Evolutionary conservation across 2,113 vertebrate genomes (phyloP).

Genomic region (Illadopsis cleaveri): DNA sequence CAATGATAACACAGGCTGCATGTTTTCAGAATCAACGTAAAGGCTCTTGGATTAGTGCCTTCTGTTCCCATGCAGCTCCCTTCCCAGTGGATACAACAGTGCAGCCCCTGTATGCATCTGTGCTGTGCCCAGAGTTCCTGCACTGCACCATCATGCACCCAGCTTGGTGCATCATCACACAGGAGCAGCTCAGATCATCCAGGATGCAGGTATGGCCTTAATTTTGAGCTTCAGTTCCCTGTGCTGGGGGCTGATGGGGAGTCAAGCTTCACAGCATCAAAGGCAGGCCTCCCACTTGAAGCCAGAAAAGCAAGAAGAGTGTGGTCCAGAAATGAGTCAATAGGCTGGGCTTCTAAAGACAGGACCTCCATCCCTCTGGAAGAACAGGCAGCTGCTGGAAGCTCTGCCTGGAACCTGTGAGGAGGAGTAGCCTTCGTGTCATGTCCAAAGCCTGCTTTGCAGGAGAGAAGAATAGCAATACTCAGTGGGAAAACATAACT

Average conservation of each 20-base stretch:
- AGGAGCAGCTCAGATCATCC: neutral
- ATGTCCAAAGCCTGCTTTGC: neutral
- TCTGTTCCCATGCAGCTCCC: neutral
- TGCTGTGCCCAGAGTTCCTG: neutral
- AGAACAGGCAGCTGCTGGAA: neutral
- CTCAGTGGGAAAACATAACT: neutral
- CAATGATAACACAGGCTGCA: fast-evolving
- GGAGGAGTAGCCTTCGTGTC: neutral
- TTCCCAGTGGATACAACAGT: neutral
- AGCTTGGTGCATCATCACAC: fast-evolving
- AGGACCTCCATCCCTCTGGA: neutral
- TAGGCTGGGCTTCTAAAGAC: neutral
- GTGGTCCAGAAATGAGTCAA: neutral
- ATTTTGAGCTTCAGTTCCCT: neutral
- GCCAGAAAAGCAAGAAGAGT: neutral
- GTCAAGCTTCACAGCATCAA: neutral
- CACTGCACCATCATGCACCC: fast-evolving
- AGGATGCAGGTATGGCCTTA: neutral
- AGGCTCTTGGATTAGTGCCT: neutral
- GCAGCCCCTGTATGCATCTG: neutral
- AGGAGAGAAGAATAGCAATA: fast-evolving
- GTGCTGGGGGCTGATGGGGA: neutral
- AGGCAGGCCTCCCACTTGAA: neutral
- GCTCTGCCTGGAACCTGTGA: neutral
- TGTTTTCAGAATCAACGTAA: neutral